These are phyloP conservation scores for Leptoteleia sp. DNA, from an alignment of 1,140 invertebrate genomes.

Conservation along the genomic window DNA sequence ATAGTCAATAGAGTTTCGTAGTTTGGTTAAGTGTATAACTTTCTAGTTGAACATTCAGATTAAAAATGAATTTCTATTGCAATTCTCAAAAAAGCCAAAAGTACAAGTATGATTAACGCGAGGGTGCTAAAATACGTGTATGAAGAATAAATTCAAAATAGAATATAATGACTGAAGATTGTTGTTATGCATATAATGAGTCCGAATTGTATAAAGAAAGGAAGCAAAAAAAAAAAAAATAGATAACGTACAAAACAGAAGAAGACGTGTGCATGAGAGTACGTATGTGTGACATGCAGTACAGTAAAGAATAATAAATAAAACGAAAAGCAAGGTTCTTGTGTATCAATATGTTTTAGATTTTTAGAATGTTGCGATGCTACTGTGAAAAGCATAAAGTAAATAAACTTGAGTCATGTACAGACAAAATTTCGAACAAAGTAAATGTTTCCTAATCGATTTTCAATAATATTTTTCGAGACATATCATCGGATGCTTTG, in stretches of 20 bases:
- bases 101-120: too few relatives aligned
- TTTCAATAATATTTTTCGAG: constrained; percentile 67
- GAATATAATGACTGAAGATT: too few relatives aligned
- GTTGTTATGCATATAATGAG: too few relatives aligned
- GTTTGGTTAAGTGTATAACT: too few relatives aligned
- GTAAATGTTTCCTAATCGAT: constrained; percentile 62
- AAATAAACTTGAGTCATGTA: constrained; percentile 54
- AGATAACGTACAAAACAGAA: too few relatives aligned
- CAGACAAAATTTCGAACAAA: constrained; percentile 46
- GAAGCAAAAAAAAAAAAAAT: constrained; percentile 8
- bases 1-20: too few relatives aligned
- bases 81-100: too few relatives aligned
- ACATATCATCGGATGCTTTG: constrained; percentile 73
- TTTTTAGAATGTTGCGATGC: constrained; percentile 38
- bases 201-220: constrained; percentile 34
- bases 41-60: too few relatives aligned
- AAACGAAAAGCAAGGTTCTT: constrained; percentile 30
- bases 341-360: constrained; percentile 53
- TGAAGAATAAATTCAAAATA: too few relatives aligned
- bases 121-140: too few relatives aligned
- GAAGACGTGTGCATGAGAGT: too few relatives aligned
- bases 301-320: constrained; percentile 20
- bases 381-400: constrained; percentile 25
- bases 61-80: too few relatives aligned
- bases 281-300: not conserved